Evolutionary conservation across 2,113 vertebrate species (phyloP), one percentile per base, ranked within the genome.

Genomic region (Euleptes europaea): DNA sequence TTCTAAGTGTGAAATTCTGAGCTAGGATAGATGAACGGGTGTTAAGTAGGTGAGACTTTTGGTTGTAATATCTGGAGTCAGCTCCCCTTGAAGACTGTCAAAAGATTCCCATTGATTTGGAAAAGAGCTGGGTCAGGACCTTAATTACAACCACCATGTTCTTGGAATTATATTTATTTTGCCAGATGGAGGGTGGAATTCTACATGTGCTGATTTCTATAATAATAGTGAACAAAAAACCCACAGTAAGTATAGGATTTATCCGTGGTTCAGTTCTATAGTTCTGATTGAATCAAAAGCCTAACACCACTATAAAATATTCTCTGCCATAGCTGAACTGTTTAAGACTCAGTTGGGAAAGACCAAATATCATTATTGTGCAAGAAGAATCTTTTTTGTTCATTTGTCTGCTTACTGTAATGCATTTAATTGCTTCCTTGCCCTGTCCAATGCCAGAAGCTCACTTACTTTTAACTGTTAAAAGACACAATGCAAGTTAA

Each of bases 1-100:
- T 83, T 60, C 86, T 91, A 93, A 93, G 78, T 71, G 91, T 84
- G 81, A 87, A 87, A 87, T 93, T 92, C 65, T 40, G 75, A 14
- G 2, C 76, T 81, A 80, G 89, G 70, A 63, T 80, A 92, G 42
- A 67, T 80, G 76, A 85, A n/a, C 78, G 76, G 78, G 86, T 54
- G 71, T 33, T 89, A 54, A 92, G 85, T 71, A 74, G 13, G n/a
- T 79, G 54, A 78, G 82, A 67, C 11, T 31, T 87, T 93, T 70
- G 82, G 33, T 3, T 88, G 73, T 76, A 67, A 15, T 80, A 71
- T 80, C 86, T 91, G 54, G 66, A 85, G 51, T 79, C n/a, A 5
- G 67, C 38, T 79, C 42, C 49, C 40, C 49, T 60, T 47, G 66
- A 72, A 71, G 49, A 79, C 38, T 79, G 66, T 35, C 76, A 57